Evolutionary conservation across 2,113 vertebrate species (phyloP).

Genomic region (Anhinga anhinga): DNA sequence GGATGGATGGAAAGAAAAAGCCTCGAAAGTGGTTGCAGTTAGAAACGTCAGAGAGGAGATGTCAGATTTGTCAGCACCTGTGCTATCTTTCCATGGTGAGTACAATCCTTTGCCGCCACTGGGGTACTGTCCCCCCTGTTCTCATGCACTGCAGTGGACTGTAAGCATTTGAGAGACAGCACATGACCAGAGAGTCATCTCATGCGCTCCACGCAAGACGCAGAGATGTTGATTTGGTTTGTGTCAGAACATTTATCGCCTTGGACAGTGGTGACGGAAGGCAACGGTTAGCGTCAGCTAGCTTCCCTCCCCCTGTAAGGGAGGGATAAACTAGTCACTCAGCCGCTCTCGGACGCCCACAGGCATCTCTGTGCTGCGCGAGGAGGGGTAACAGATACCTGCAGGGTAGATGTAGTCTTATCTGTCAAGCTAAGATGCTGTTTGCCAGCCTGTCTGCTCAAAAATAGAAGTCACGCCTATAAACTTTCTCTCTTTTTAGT

Average conservation of each 20-base stretch:
- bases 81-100: slow-evolving; percentile 99
- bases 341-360: fast-evolving
- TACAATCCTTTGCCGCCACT: neutral
- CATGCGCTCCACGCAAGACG: fast-evolving
- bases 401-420: neutral
- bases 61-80: slow-evolving; percentile 96
- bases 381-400: neutral
- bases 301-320: neutral
- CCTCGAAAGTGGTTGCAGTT: slow-evolving; percentile 94
- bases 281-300: neutral
- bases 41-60: slow-evolving; percentile 94
- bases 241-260: neutral
- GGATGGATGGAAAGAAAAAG: slow-evolving; percentile 89
- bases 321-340: neutral
- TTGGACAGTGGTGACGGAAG: neutral
- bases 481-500: neutral
- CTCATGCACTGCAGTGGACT: neutral
- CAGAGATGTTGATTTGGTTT: neutral
- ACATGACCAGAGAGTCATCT: fast-evolving
- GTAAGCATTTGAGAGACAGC: neutral
- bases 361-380: neutral
- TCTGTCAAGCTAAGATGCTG: no score
- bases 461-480: neutral
- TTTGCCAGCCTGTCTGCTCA: neutral
- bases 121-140: neutral